Evolutionary conservation across 2,113 vertebrate species (phyloP).

Genomic region (Siniperca chuatsi): DNA sequence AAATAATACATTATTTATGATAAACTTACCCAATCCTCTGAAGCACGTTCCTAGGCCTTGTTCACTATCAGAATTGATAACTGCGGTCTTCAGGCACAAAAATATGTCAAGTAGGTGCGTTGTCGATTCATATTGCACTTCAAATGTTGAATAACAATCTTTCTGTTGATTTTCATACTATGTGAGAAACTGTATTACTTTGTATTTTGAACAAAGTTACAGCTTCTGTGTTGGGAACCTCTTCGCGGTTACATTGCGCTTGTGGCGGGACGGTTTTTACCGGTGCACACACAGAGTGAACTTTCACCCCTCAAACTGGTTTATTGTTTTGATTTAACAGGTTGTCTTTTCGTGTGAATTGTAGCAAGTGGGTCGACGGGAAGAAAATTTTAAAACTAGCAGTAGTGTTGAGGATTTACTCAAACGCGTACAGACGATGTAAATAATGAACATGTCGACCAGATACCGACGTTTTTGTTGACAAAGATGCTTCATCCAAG

Average conservation of each 20-base stretch:
- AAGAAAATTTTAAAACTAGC: neutral
- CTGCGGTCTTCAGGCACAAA: neutral
- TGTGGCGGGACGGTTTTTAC: constrained; percentile 30
- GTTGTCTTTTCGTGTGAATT: neutral
- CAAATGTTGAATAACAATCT: neutral
- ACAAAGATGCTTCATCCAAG: constrained; percentile 50
- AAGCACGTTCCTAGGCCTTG: neutral
- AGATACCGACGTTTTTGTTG: neutral
- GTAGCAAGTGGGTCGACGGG: neutral
- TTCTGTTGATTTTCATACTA: neutral
- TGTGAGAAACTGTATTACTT: neutral
- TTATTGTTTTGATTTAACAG: constrained; percentile 78
- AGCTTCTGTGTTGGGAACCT: constrained; percentile 36
- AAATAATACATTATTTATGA: neutral
- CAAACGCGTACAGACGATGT: neutral
- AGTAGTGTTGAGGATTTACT: neutral
- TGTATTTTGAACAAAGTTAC: neutral
- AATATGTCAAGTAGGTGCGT: neutral
- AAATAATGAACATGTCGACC: neutral
- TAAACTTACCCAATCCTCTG: neutral
- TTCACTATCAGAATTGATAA: neutral
- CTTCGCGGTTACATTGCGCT: neutral
- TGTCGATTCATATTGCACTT: neutral
- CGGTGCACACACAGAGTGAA: constrained; percentile 53
- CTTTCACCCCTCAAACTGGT: constrained; percentile 62